A percentile compares a stretch with the other conserved stretches of the same genome.
Evolutionary conservation across 92 coral and sea anemone species (phyloP).

Genomic region (Umimayanthus kanabou): DNA sequence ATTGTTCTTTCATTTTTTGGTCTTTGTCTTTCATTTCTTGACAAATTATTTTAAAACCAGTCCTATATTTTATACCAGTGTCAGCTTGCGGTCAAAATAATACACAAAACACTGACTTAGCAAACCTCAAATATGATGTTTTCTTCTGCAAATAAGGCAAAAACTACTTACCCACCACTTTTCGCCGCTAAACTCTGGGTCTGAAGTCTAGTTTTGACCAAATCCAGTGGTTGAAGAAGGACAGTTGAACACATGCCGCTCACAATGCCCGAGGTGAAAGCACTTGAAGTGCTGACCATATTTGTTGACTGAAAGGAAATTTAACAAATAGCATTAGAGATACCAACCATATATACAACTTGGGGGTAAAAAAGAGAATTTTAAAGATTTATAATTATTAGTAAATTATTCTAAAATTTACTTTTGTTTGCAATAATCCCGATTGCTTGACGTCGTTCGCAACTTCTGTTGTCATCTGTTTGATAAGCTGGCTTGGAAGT

Average conservation of each 20-base stretch:
- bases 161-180: conserved; percentile 27
- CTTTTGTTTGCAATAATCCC: conserved; percentile 14
- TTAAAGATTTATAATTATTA: background rate
- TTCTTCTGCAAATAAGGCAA: background rate
- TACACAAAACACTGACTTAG: background rate
- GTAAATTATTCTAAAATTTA: background rate
- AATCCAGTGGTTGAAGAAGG: conserved; percentile 89
- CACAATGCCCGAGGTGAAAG: conserved; percentile 84
- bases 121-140: background rate
- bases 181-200: conserved; percentile 53
- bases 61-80: too few species aligned
- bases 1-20: too few species aligned
- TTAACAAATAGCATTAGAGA: background rate
- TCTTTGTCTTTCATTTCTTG: too few species aligned
- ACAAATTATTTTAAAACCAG: background rate
- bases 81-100: background rate
- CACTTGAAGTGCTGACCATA: conserved; percentile 54
- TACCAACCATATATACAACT: background rate
- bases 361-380: too few species aligned
- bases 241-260: conserved; percentile 95
- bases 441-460: conserved; percentile 24
- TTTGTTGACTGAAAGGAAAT: conserved; percentile 13
- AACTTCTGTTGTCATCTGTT: conserved; percentile 40
- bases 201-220: conserved; percentile 92
- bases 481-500: background rate